Conservation (phyloP, 2,113 vertebrate genomes). For the Antechinus flavipes region DNA sequence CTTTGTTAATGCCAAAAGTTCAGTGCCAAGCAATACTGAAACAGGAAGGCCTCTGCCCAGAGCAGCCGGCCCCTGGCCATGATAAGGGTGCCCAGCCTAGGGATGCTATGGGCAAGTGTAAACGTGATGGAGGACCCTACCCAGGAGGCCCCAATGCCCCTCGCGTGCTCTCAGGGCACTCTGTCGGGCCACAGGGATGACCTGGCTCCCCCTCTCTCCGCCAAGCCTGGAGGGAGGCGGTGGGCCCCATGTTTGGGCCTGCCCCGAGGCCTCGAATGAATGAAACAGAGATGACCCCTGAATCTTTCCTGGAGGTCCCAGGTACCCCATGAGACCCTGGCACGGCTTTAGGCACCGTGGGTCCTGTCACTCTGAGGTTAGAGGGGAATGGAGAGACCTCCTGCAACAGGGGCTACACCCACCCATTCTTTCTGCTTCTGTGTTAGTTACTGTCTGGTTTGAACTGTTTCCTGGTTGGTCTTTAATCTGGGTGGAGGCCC, state of each 20-base stretch:
- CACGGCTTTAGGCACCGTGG: background rate
- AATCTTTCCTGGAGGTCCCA: background rate
- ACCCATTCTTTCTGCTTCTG: background rate
- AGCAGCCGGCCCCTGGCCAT: background rate
- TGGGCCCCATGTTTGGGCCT: background rate
- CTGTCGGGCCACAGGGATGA: background rate
- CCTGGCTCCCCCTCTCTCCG: background rate
- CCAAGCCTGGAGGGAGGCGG: constrained; percentile 16
- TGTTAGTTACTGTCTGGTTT: constrained; percentile 20
- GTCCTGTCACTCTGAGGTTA: background rate
- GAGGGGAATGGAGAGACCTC: background rate
- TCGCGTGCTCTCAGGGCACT: constrained; percentile 5
- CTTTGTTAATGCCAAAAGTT: constrained; percentile 14
- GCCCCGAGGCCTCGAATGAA: constrained; percentile 16
- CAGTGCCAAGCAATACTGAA: background rate
- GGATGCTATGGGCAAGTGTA: constrained; percentile 64
- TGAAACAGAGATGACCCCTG: constrained; percentile 3
- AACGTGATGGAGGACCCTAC: constrained; percentile 62
- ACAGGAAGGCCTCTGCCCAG: background rate
- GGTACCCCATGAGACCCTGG: background rate
- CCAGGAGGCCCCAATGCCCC: constrained; percentile 12
- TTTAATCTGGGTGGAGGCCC: constrained; percentile 59
- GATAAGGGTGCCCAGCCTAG: background rate
- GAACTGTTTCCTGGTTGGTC: constrained; percentile 72
- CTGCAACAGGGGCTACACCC: background rate